Base-by-base conservation (phyloP, 1,140 invertebrate genomes). In the Melipona quadrifasciata region DNA sequence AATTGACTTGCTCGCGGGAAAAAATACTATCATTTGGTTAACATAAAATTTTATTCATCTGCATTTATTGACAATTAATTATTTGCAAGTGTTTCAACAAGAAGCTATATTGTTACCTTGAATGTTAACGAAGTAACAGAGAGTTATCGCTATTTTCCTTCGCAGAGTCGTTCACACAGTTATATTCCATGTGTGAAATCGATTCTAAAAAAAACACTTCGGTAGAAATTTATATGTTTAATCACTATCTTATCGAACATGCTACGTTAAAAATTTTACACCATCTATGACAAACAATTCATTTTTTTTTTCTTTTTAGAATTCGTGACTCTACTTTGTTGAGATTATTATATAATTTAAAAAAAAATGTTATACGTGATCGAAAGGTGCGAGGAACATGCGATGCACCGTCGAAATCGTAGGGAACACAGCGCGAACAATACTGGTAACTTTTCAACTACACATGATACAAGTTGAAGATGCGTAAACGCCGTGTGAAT, bases 401-500 rank as follows among this genome's bases (percentile, higher is more conserved):
- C 34, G 24, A 27, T n/a, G n/a, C 58, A 68, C 76, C 51, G 31
- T 80, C 58, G 77, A 84, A 74, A 80, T 80, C 39, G 76, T 39
- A 17, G 17, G 67, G 21, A 64, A 47, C 75, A 34, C 55, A 71
- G 84, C 84, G 80, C 84, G 64, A 70, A 51, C 61, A 82, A 67
- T 61, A 85, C 78, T 81, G 84, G 34, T 75, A 19, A 47, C 55
- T 84, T 81, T 81, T 58, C 61, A 68, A 81, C 71, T 79, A 39
- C 71, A 68, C 53, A 73, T 27, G 78, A 74, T 55, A 34, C 11
- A 80, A 47, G 16, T n/a, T n/a, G 71, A 80, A 74, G 55, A 61
- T 65, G n/a, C n/a, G 21, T 51, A 14, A 67, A 53, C 77, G 67
- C 82, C 82, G 68, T 34, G 24, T 10, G 14, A 65, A 10, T 53